Evolutionary conservation across 2,113 vertebrate genomes (phyloP).

Genomic region (Rhipidura dahli): DNA sequence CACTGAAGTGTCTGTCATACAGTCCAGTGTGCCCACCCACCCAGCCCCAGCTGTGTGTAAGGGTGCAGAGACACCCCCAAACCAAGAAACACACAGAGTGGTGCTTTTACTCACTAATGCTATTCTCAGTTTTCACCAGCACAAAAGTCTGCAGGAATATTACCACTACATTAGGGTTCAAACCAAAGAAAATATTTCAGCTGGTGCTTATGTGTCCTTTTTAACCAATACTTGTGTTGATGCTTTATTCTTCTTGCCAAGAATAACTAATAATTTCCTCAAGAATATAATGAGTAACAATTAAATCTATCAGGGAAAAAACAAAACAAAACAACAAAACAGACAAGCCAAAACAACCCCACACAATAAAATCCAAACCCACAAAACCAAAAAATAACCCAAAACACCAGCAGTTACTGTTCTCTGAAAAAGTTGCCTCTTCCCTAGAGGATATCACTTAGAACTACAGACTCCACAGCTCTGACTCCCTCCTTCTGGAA

Average conservation of each 20-base stretch:
- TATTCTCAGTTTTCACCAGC: neutral
- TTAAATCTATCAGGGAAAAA: neutral
- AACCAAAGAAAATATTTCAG: neutral
- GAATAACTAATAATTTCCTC: neutral
- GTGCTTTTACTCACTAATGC: neutral
- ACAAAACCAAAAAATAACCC: neutral
- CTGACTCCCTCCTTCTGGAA: neutral
- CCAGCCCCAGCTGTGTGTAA: neutral
- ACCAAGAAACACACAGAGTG: neutral
- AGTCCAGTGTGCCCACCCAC: neutral
- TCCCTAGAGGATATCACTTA: neutral
- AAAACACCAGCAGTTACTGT: neutral
- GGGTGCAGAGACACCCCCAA: neutral
- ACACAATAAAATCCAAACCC: neutral
- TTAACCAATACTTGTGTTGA: neutral
- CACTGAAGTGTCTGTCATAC: neutral
- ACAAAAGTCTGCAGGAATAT: neutral
- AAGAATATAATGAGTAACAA: neutral
- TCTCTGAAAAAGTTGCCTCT: neutral
- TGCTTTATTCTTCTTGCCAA: neutral
- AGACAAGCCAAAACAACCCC: neutral
- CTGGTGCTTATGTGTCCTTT: neutral
- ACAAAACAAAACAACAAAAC: neutral
- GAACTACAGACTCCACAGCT: neutral
- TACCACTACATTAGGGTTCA: neutral